Percentiles rank a stretch among this genome's conserved stretches.
These are phyloP conservation scores for Cherax quadricarinatus DNA, from an alignment of 1,140 invertebrate species.

Conservation along the genomic window DNA sequence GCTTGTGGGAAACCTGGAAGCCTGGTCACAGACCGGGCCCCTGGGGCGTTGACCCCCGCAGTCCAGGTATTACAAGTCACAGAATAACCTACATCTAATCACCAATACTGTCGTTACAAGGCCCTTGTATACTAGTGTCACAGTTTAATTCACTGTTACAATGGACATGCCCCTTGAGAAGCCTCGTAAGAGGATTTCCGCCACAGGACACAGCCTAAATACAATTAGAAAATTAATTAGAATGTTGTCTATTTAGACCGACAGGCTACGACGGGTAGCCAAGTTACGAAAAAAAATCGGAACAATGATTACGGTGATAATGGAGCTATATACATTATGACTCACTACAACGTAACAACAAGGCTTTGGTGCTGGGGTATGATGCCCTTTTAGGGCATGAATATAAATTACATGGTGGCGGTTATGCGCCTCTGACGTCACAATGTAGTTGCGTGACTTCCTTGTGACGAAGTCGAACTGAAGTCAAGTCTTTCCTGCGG, in stretches of 20 bases:
- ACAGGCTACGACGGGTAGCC: neutral
- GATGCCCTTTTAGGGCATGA: conserved; percentile 16
- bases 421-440: conserved; percentile 59
- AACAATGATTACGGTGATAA: neutral
- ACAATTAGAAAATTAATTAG: neutral
- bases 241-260: neutral
- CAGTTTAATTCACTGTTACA: neutral
- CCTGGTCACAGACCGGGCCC: conserved; percentile 36
- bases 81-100: neutral
- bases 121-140: neutral
- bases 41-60: neutral
- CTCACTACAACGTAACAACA: conserved; percentile 33
- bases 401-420: conserved; percentile 36
- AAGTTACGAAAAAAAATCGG: neutral
- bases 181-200: neutral
- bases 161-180: neutral
- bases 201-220: conserved; percentile 13
- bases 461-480: conserved; percentile 38
- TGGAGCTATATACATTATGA: conserved; percentile 45
- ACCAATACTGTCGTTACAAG: neutral
- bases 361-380: conserved; percentile 51
- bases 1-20: neutral
- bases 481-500: conserved; percentile 53
- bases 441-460: conserved; percentile 48
- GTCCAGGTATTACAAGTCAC: neutral